Base-by-base conservation (phyloP, 2,888 invertebrate species). In the Apeira syringaria region DNA sequence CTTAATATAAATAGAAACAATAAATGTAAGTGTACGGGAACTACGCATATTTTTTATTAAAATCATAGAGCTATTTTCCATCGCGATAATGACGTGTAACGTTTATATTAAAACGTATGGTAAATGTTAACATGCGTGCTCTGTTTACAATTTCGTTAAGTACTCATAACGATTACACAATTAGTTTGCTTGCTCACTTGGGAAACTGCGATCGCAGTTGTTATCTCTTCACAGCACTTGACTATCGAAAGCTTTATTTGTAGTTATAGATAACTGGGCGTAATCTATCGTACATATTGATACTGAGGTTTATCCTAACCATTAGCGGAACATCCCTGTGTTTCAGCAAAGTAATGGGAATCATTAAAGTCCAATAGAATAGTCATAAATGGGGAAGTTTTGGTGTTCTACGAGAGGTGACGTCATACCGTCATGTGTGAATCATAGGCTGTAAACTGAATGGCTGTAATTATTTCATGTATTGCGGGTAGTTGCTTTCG, bases 331-430 rank as follows among this genome's bases (percentile, higher is more conserved):
- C 59, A 67, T 65, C 55, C 51, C 56, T 57, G 49, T 64, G 56
- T 63, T 59, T 15, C 9, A 26, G 9, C 29, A 5, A 11, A 7
- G 10, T 60, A 64, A 69, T 64, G 61, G 59, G 30, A 46, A 58
- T 55, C 57, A 58, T 66, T 68, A 64, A 74, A 68, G 61, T 41
- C 58, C 49, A 71, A 74, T 73, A 74, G 67, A 70, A 38, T 42
- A 39, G 27, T 44, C 42, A 32, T 45, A 54, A 29, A 28, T 5
- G 20, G 28, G 18, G 34, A 17, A 7, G 20, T 32, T 39, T 31
- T 28, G 13, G 6, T 5, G 27, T 31, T 20, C 12, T 11, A 28
- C 25, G 25, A 5, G 9, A 2, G 4, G 25, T 25, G 25, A 8
- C 25, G 20, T 20, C 10, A 25, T 22, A 9, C 10, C 25, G 6